These are phyloP conservation scores for Platycheirus rosarum DNA, from an alignment of 2,888 invertebrate genomes.

Conservation along the genomic window DNA sequence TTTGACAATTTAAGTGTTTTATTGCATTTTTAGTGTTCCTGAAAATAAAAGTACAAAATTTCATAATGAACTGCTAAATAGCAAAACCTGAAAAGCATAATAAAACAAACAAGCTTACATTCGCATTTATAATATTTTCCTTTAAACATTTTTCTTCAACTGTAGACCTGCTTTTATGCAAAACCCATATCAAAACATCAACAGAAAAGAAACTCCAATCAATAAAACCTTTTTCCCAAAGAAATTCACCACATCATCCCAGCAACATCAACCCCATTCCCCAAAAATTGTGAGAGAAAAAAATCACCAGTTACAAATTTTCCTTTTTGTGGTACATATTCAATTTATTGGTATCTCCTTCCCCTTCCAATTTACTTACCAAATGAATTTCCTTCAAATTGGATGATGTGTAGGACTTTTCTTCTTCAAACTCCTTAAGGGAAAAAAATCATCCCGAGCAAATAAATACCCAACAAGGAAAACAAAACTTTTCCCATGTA, in stretches of 20 bases:
- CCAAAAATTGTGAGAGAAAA: constrained; percentile 8
- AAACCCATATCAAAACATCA: neutral
- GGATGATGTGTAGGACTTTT: constrained; percentile 35
- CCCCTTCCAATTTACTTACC: constrained; percentile 6
- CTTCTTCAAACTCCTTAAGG: neutral
- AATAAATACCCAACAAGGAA: constrained; percentile 10
- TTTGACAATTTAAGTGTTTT: no score
- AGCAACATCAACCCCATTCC: neutral
- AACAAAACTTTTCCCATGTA: constrained; percentile 33
- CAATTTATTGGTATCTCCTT: constrained; percentile 20
- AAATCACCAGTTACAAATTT: constrained; percentile 10
- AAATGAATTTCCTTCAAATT: constrained; percentile 37
- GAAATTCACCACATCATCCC: neutral
- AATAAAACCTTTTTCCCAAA: neutral
- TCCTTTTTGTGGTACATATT: constrained; percentile 24
- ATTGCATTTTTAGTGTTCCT: no score
- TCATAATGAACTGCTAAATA: no score
- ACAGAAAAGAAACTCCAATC: neutral
- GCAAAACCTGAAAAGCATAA: no score
- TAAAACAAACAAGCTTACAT: no score
- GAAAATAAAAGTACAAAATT: no score
- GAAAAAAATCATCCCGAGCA: constrained; percentile 19
- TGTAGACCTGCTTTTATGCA: no score
- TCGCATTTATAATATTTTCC: no score
- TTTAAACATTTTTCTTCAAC: no score